Conservation (phyloP, 2,888 invertebrate genomes). For the Eupithecia centaureata region DNA sequence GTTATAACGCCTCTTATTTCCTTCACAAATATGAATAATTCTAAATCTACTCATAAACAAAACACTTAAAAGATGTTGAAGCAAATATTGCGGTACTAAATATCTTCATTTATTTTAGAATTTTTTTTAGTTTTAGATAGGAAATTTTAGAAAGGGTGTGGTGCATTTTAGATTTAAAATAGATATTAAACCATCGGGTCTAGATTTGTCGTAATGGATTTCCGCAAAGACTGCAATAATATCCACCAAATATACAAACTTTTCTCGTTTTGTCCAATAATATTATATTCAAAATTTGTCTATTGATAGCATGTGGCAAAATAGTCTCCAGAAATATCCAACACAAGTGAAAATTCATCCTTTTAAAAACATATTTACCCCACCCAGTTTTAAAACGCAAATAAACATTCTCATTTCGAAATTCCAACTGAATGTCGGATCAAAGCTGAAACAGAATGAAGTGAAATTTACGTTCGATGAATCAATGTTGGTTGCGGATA, state of each 20-base stretch:
- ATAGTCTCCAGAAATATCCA: not conserved
- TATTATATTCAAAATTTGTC: not conserved
- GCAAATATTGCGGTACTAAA: not conserved
- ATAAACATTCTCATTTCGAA: not conserved
- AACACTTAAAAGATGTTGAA: not conserved
- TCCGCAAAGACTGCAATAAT: not conserved
- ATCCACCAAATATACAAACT: not conserved
- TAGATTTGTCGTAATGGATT: not conserved
- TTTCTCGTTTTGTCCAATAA: not conserved
- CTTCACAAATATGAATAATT: too few species aligned
- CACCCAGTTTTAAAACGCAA: slow-evolving; percentile 2
- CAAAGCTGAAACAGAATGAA: not conserved
- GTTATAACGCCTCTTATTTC: too few species aligned
- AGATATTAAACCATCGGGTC: not conserved
- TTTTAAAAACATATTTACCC: not conserved
- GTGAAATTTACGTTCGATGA: not conserved
- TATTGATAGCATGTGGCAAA: not conserved
- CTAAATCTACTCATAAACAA: not conserved
- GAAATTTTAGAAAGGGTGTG: too few species aligned
- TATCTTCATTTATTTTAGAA: not conserved
- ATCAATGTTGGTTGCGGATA: slow-evolving; percentile 1
- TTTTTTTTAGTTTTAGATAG: not conserved
- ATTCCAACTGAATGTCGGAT: not conserved
- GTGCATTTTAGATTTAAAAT: not conserved
- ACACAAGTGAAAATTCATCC: not conserved